Evolutionary conservation across 2,888 invertebrate genomes (phyloP), one percentile per base, ranked within the genome.

Genomic region (Lasioglossum morio): DNA sequence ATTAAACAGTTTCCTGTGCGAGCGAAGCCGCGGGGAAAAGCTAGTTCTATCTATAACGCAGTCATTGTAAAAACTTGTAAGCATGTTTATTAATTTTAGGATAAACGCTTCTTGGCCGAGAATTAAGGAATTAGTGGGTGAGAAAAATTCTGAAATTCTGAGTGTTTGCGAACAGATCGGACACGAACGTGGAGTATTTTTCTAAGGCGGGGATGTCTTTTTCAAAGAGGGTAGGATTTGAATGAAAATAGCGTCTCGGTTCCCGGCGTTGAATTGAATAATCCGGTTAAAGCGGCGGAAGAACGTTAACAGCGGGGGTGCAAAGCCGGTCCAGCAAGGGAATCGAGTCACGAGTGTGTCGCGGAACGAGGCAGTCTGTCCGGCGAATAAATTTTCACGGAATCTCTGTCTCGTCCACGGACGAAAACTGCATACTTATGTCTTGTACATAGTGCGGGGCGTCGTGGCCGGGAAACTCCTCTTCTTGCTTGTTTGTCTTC

Each of bases 371-470:
- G 37, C 81, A 82, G 46, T 70, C 77, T 7, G 48, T 70, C 83
- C 79, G 63, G 77, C 69, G 88, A 91, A 90, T 90, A 91, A 91
- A 91, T 91, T 90, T 79, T 63, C 82, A 27, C 69, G 70, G 81
- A 85, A 90, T 85, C 86, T 81, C 82, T 69, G 34, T 48, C 84
- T 40, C 70, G 74, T 74, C 70, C 60, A 60, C 40, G 74, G 78
- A 87, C 90, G 88, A 87, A 87, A 85, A 87, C 88, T 85, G 90
- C 87, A 88, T 91, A 91, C 88, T 89, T 91, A 88, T 84, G 87
- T 88, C 74, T 60, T 85, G 86, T 86, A 88, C 87, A 86, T 81
- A 86, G 34, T 34, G 53, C 34, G 77, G 27, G 60, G 73, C 63
- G 63, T n/a, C n/a, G 70, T 30, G 48, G 78, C 72, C 81, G 89